Percentiles rank a stretch among this genome's conserved stretches.
These are phyloP conservation scores for Nematolebias whitei DNA, from an alignment of 2,113 vertebrate species.

Conservation along the genomic window DNA sequence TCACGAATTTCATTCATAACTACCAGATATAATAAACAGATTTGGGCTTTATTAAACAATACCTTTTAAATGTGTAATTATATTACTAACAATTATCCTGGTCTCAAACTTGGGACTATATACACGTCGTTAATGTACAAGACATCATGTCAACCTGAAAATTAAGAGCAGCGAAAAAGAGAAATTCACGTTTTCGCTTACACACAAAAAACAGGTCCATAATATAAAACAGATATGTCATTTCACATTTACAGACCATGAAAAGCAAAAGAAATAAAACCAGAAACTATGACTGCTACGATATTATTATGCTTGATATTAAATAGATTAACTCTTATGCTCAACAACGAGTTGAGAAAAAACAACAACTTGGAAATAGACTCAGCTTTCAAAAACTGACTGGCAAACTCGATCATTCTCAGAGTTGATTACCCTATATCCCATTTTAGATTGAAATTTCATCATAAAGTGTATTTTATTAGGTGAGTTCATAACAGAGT, in stretches of 20 bases:
- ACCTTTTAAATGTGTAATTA: no score
- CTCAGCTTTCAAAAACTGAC: conserved; percentile 67
- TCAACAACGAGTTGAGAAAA: conserved; percentile 28
- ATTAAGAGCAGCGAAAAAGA: not conserved
- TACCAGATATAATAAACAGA: not conserved
- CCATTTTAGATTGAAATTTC: conserved; percentile 77
- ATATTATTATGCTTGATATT: conserved; percentile 36
- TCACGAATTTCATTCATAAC: not conserved
- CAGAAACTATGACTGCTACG: conserved; percentile 32
- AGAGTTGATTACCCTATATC: conserved; percentile 77
- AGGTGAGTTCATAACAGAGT: conserved; percentile 76
- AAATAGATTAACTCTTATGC: conserved; percentile 49
- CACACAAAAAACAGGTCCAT: not conserved
- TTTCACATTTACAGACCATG: conserved; percentile 26
- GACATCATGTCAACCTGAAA: not conserved
- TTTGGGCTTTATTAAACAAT: not conserved
- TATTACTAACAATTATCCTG: not conserved
- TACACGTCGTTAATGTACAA: not conserved
- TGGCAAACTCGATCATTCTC: conserved; percentile 59
- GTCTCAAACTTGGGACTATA: not conserved
- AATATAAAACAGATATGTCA: conserved; percentile 32
- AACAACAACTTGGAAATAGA: conserved; percentile 42
- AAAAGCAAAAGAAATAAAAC: conserved; percentile 6
- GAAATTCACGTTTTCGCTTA: not conserved
- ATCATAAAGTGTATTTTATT: conserved; percentile 81